phyloP scores from a whole-genome alignment of 2,888 invertebrate genomes.

The Rhagium mordax region DNA sequence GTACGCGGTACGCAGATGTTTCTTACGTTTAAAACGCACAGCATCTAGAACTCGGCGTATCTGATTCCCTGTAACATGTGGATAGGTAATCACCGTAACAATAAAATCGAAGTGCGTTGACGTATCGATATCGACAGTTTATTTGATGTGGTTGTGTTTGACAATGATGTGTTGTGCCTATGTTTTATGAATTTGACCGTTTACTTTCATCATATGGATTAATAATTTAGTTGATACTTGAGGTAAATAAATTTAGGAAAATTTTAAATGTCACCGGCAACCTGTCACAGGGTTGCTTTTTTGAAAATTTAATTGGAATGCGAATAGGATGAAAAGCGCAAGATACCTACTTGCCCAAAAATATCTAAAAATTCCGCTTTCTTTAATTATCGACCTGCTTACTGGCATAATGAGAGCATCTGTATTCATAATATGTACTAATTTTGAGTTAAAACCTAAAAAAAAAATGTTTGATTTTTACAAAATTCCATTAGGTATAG shows the following conservation, averaged over 20 bases:
- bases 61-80: slow-evolving; percentile 20
- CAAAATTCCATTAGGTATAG: too few species aligned
- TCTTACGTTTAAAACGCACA: slow-evolving; percentile 20
- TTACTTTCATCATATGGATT: slow-evolving; percentile 1
- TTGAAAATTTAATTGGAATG: neutral
- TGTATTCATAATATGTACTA: too few species aligned
- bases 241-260: slow-evolving; percentile 24
- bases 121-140: neutral
- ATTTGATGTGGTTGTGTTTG: neutral
- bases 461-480: too few species aligned
- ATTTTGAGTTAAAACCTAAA: too few species aligned
- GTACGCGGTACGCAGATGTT: slow-evolving; percentile 12
- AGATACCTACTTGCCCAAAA: too few species aligned
- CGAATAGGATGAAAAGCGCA: too few species aligned
- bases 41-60: slow-evolving; percentile 31
- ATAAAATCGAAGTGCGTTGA: slow-evolving; percentile 17
- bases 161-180: neutral
- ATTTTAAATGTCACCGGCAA: neutral
- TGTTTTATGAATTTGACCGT: neutral
- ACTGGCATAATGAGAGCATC: too few species aligned
- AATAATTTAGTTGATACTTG: neutral
- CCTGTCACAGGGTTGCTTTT: neutral
- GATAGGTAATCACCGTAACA: slow-evolving; percentile 16
- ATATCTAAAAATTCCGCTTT: too few species aligned
- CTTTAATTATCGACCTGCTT: too few species aligned